Percentiles rank a stretch among this genome's conserved stretches.
These are phyloP conservation scores for Hydrozoanthus tunicans DNA, from an alignment of 64 coral and sea anemone species.

Conservation along the genomic window DNA sequence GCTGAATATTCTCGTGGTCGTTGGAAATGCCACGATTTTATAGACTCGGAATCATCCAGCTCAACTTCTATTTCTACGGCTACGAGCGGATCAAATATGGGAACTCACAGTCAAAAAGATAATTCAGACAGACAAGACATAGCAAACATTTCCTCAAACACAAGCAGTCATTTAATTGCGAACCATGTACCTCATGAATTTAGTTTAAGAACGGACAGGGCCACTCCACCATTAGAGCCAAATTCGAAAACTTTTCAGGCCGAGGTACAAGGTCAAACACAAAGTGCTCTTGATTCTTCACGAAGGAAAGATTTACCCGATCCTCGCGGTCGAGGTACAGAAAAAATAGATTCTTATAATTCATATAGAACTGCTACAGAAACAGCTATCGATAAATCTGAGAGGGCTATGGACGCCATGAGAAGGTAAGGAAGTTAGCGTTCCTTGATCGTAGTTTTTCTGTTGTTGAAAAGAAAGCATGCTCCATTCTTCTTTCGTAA, in stretches of 20 bases:
- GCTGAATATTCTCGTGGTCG: conserved; percentile 85
- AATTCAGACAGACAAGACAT: conserved; percentile 54
- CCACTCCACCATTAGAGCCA: conserved; percentile 43
- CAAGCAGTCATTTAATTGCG: conserved; percentile 42
- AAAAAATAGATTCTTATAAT: conserved; percentile 49
- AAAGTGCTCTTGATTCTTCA: conserved; percentile 28
- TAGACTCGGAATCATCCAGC: conserved; percentile 69
- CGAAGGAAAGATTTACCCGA: conserved; percentile 48
- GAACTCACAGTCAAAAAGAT: conserved; percentile 59
- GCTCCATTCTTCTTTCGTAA: conserved; percentile 1
- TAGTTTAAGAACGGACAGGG: conserved; percentile 37
- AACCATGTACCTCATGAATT: conserved; percentile 38
- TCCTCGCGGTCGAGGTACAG: conserved; percentile 22
- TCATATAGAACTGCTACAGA: conserved; percentile 46
- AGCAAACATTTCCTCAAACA: conserved; percentile 49
- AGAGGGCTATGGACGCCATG: conserved; percentile 26
- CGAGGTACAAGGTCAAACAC: conserved; percentile 37
- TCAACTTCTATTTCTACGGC: conserved; percentile 62
- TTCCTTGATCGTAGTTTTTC: background rate
- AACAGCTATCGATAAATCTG: conserved; percentile 29
- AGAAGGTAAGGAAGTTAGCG: conserved; percentile 29
- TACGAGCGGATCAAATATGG: conserved; percentile 57
- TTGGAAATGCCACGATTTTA: conserved; percentile 93
- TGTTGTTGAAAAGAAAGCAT: background rate
- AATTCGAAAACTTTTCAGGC: conserved; percentile 45